Conservation (phyloP, 2,888 invertebrate genomes). For the Apamea epomidion region DNA sequence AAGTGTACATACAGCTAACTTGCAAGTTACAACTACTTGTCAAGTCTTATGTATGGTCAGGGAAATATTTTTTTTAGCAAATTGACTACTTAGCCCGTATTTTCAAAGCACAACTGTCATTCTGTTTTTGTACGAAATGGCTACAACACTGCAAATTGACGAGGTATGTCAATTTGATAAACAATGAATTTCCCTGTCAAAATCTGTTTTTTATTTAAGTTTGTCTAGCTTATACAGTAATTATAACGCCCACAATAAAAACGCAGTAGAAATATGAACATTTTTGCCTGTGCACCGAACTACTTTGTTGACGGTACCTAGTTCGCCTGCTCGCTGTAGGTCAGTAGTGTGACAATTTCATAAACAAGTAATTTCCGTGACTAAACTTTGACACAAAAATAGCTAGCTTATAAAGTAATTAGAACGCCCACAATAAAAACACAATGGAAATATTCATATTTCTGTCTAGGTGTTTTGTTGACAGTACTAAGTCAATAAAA, state of each 20-base stretch:
- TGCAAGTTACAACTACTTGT: not conserved
- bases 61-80: not conserved
- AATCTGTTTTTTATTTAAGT: too few relatives aligned
- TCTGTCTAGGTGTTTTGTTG: not conserved
- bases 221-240: not conserved
- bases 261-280: not conserved
- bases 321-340: not conserved
- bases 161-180: not conserved
- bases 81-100: not conserved
- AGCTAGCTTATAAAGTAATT: not conserved
- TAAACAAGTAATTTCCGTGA: too few relatives aligned
- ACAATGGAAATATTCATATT: not conserved
- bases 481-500: constrained; percentile 11
- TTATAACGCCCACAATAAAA: not conserved
- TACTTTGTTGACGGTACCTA: not conserved
- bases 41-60: not conserved
- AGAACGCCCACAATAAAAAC: not conserved
- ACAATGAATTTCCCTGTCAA: not conserved
- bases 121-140: not conserved
- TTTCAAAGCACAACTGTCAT: not conserved
- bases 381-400: not conserved
- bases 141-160: too few relatives aligned
- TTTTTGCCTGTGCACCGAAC: not conserved
- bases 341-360: not conserved
- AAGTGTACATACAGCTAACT: not conserved